phyloP scores from a whole-genome alignment of 92 coral and sea anemone species.

The Heteractis magnifica region DNA sequence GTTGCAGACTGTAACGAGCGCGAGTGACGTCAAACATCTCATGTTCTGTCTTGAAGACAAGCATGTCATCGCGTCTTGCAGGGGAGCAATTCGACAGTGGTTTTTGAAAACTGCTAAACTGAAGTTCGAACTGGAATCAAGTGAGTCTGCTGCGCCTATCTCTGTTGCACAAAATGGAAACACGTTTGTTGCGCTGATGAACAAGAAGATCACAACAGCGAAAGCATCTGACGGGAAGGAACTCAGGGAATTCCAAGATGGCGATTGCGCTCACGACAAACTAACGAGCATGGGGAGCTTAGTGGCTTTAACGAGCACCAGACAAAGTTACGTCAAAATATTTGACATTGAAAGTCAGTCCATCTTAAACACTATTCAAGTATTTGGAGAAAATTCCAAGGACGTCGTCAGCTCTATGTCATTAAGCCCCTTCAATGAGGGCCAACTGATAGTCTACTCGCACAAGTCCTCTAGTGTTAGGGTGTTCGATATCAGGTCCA shows the following conservation, averaged over 20 bases:
- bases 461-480: conserved; percentile 71
- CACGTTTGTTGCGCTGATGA: conserved; percentile 60
- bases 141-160: conserved; percentile 58
- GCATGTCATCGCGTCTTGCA: conserved; percentile 79
- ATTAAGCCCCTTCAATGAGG: conserved; percentile 84
- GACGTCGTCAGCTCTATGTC: conserved; percentile 72
- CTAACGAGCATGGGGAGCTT: conserved; percentile 66
- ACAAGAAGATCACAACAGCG: conserved; percentile 50
- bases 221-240: conserved; percentile 70
- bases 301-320: conserved; percentile 79
- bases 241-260: conserved; percentile 71
- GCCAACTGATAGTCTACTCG: conserved; percentile 80
- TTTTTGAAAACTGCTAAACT: conserved; percentile 70
- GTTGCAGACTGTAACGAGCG: conserved; percentile 64
- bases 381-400: conserved; percentile 66
- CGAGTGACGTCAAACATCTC: conserved; percentile 64
- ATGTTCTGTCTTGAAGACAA: conserved; percentile 72
- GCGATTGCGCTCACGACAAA: conserved; percentile 64
- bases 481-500: conserved; percentile 77
- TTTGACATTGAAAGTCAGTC: conserved; percentile 63
- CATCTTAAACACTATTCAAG: conserved; percentile 66
- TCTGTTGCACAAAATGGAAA: conserved; percentile 62
- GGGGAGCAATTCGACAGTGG: conserved; percentile 77
- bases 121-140: conserved; percentile 63
- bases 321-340: conserved; percentile 54